Base-by-base conservation (phyloP, 2,888 invertebrate species). In the Amiota mariae region DNA sequence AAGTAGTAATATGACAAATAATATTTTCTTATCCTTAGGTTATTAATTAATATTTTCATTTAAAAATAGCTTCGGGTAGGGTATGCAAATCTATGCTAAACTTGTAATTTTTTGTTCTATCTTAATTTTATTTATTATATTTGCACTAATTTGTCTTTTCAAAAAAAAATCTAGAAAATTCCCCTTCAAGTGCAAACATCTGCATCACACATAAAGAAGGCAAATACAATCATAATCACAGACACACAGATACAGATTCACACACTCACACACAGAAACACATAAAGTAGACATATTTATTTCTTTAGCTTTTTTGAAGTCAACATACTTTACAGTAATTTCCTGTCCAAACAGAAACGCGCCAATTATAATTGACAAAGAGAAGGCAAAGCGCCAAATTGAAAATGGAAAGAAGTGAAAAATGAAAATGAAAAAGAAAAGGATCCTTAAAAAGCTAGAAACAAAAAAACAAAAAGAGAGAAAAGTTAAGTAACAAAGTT, bases 331-430 rank as follows among this genome's bases (percentile, higher is more conserved):
- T 48, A 59, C 73, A 74, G 78, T 79, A 75, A 82, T 82, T 83
- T 80, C 74, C 79, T 79, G 78, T 79, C 75, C 71, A 80, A 81
- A 82, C 78, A 80, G 73, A 76, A 75, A 20, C 49, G 73, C 68
- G 67, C 51, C 67, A 68, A 68, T 68, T 68, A 68, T 68, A 68
- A 68, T 68, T 68, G 67, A 24, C 67, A 68, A 68, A n/a, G 36
- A 12, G n/a, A 68, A 68, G 18, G 20, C 51, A 54, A n/a, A 68
- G 67, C 54, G 67, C 51, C 20, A 59, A 59, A 59, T 54, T 54
- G 54, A 54, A 54, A 54, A 54, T 13, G 13, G 13, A n/a, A 15
- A 54, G 15, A 54, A 54, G 54, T 54, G 13, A 54, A 15, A 54
- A 54, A 54, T 15, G 54, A 54, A 54, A 54, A 54, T 15, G 54